These are phyloP conservation scores for Orussus abietinus DNA, from an alignment of 1,140 invertebrate genomes.

Conservation along the genomic window DNA sequence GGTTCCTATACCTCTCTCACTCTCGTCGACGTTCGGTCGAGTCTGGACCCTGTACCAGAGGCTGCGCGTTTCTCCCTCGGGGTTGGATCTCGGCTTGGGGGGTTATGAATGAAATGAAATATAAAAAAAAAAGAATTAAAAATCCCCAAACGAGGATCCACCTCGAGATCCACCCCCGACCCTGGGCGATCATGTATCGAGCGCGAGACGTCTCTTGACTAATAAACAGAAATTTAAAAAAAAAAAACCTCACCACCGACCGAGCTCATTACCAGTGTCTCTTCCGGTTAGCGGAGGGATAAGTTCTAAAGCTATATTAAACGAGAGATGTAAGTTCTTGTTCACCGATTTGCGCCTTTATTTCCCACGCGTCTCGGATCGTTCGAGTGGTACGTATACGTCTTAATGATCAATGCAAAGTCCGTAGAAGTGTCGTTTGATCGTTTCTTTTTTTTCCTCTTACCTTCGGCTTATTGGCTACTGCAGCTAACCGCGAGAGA, in stretches of 20 bases:
- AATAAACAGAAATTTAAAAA: conserved; percentile 40
- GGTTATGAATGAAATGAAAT: too few species aligned
- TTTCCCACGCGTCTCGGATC: conserved; percentile 55
- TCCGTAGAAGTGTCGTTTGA: conserved; percentile 22
- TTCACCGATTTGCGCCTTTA: conserved; percentile 54
- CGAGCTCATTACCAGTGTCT: conserved; percentile 21
- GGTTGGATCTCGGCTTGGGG: too few species aligned
- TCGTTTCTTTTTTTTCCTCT: conserved; percentile 7
- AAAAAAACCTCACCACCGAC: conserved; percentile 26
- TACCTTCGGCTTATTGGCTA: conserved; percentile 40
- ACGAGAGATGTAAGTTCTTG: too few species aligned
- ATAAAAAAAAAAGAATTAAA: too few species aligned
- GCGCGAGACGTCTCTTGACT: conserved; percentile 37
- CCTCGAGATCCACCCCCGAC: conserved; percentile 36
- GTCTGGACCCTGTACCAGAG: too few species aligned
- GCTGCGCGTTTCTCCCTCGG: too few species aligned
- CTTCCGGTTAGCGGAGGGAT: too few species aligned
- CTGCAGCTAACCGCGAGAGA: too few species aligned
- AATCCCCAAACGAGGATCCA: too few species aligned
- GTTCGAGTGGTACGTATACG: conserved; percentile 53
- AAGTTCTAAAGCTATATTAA: too few species aligned
- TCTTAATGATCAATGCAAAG: conserved; percentile 29
- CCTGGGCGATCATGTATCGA: conserved; percentile 40
- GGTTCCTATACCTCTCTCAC: too few species aligned
- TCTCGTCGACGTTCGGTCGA: too few species aligned